Conservation (phyloP, 2,888 invertebrate genomes). For the Amphiduros pacificus region DNA sequence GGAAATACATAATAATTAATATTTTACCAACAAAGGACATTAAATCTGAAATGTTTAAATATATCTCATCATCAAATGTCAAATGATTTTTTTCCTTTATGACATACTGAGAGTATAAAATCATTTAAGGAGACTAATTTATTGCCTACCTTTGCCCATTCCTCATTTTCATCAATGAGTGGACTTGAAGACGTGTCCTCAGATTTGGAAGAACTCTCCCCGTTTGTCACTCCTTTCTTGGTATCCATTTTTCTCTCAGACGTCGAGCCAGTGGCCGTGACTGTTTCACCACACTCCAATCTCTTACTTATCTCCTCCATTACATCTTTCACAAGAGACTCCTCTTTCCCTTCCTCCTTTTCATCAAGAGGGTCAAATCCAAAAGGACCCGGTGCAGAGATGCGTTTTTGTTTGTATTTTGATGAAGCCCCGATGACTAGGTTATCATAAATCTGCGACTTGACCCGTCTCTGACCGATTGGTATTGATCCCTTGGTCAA, state of each 20-base stretch:
- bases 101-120: no score
- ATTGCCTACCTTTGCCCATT: conserved; percentile 83
- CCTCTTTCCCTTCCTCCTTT: conserved; percentile 30
- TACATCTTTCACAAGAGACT: background rate
- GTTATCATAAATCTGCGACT: conserved; percentile 47
- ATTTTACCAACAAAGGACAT: no score
- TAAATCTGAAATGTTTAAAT: no score
- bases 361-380: conserved; percentile 45
- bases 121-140: no score
- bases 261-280: background rate
- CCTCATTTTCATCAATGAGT: conserved; percentile 76
- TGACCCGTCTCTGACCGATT: conserved; percentile 41
- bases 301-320: background rate
- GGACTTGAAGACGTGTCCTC: background rate
- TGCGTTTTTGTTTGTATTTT: conserved; percentile 28
- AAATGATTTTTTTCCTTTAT: no score
- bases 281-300: no score
- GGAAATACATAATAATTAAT: no score
- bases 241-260: background rate
- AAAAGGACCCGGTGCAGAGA: conserved; percentile 36
- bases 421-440: conserved; percentile 30
- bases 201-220: no score
- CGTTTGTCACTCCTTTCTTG: no score
- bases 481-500: conserved; percentile 50
- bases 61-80: no score